Conservation (phyloP, 2,797 vertebrate genomes). For the Lacerta bilineata region DNA sequence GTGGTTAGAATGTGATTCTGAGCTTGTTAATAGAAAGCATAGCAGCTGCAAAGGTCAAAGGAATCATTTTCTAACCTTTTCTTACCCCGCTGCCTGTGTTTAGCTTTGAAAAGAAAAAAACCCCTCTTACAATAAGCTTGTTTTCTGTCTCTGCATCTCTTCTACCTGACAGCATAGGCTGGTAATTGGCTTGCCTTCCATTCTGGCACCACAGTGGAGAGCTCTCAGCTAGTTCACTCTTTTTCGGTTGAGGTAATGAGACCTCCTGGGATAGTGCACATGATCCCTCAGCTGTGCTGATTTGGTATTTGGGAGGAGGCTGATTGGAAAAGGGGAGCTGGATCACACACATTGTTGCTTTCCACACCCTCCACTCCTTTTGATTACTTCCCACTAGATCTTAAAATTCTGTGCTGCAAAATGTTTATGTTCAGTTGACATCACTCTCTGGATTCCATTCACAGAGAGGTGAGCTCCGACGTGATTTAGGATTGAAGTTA, state of each 20-base stretch:
- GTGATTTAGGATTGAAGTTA: conserved; percentile 14
- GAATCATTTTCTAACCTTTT: conserved; percentile 66
- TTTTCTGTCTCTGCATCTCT: conserved; percentile 42
- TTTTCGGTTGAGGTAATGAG: conserved; percentile 43
- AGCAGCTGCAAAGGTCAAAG: conserved; percentile 60
- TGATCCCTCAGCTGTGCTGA: not conserved
- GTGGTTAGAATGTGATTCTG: conserved; percentile 43
- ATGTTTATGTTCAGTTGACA: not conserved
- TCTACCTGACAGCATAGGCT: conserved; percentile 40
- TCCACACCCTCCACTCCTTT: not conserved
- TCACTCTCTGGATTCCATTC: not conserved
- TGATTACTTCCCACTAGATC: conserved; percentile 3
- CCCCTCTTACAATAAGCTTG: conserved; percentile 16
- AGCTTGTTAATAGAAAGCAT: conserved; percentile 45
- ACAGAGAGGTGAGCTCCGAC: not conserved
- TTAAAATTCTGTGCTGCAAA: not conserved
- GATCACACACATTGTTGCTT: accelerated
- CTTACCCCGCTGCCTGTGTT: conserved; percentile 25
- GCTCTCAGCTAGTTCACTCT: not conserved
- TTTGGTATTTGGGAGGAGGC: conserved; percentile 33
- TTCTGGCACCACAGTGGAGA: accelerated
- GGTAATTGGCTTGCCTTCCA: not conserved
- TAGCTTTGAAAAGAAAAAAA: not conserved
- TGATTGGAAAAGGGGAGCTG: not conserved
- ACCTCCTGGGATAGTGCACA: not conserved